These are phyloP conservation scores for Drepana falcataria DNA, from an alignment of 2,888 invertebrate species.

Conservation along the genomic window DNA sequence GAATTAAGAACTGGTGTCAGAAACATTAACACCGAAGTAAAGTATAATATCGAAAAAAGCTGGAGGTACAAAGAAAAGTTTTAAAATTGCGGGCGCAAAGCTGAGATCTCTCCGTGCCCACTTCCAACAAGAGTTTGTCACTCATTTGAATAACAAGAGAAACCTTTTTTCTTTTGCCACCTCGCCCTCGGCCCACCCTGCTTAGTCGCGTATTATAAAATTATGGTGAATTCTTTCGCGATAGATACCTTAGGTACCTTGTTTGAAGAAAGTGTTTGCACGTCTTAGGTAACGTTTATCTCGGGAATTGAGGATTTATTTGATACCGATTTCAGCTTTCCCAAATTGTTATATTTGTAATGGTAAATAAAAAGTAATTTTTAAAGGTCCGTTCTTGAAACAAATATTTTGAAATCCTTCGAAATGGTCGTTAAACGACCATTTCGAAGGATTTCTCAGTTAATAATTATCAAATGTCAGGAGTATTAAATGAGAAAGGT, in stretches of 20 bases:
- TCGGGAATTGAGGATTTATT: slow-evolving; percentile 1
- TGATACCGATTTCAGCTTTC: slow-evolving; percentile 2
- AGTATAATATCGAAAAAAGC: slow-evolving; percentile 23
- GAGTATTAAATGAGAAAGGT: too few relatives aligned
- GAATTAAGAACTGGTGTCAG: slow-evolving; percentile 1
- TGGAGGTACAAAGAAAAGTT: slow-evolving; percentile 42
- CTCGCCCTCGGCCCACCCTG: slow-evolving; percentile 5
- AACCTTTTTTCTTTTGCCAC: slow-evolving; percentile 52
- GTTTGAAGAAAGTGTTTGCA: slow-evolving; percentile 11
- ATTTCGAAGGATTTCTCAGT: too few relatives aligned
- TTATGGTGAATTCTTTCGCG: slow-evolving; percentile 13
- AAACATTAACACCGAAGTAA: slow-evolving; percentile 14
- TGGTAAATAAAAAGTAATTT: too few relatives aligned
- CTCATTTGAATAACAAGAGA: slow-evolving; percentile 69
- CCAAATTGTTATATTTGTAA: too few relatives aligned
- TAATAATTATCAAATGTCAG: too few relatives aligned
- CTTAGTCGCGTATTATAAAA: slow-evolving; percentile 11
- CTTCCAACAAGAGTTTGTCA: slow-evolving; percentile 49
- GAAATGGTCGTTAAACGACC: too few relatives aligned
- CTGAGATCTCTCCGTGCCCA: slow-evolving; percentile 33
- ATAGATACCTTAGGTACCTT: slow-evolving; percentile 4
- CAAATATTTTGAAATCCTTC: too few relatives aligned
- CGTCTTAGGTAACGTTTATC: not conserved
- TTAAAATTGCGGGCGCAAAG: slow-evolving; percentile 40
- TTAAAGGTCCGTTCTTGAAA: too few relatives aligned